Conservation (phyloP, 1,140 invertebrate genomes). For the Drosophila ambigua region DNA sequence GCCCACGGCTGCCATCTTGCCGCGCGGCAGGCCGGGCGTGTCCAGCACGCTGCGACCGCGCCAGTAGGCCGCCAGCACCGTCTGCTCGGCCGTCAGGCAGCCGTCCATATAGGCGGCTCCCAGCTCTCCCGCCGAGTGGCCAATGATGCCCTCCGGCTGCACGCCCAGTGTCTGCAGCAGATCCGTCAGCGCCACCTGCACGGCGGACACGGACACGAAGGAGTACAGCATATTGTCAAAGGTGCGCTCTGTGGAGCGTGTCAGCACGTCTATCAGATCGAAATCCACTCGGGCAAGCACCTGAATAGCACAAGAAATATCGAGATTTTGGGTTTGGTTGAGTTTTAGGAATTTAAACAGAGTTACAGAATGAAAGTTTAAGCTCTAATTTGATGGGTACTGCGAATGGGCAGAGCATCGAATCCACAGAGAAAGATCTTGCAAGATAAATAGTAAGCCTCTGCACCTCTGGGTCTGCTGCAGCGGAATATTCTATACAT, state of each 20-base stretch:
- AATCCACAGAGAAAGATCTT: too few relatives aligned
- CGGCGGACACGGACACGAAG: conserved; percentile 96
- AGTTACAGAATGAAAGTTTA: not conserved
- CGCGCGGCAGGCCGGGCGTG: conserved; percentile 87
- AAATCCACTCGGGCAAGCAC: conserved; percentile 86
- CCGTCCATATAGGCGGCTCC: conserved; percentile 98
- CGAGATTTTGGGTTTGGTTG: not conserved
- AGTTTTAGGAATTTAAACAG: not conserved
- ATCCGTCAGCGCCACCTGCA: conserved; percentile 97
- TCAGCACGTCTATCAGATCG: conserved; percentile 92
- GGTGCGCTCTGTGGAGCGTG: conserved; percentile 89
- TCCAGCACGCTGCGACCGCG: conserved; percentile 94
- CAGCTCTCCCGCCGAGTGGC: conserved; percentile 97
- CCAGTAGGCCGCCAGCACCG: conserved; percentile 95
- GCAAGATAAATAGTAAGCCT: too few relatives aligned
- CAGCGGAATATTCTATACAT: too few relatives aligned
- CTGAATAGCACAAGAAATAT: conserved; percentile 11
- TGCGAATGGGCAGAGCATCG: too few relatives aligned
- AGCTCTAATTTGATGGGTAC: too few relatives aligned
- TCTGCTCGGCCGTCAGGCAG: conserved; percentile 95
- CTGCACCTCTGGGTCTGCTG: too few relatives aligned
- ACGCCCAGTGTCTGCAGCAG: conserved; percentile 91
- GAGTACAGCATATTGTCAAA: conserved; percentile 94
- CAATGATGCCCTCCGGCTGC: conserved; percentile 95
- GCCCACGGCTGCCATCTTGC: conserved; percentile 94